Evolutionary conservation across 2,888 invertebrate genomes (phyloP), one percentile per base, ranked within the genome.

Genomic region (Phasia obesa): DNA sequence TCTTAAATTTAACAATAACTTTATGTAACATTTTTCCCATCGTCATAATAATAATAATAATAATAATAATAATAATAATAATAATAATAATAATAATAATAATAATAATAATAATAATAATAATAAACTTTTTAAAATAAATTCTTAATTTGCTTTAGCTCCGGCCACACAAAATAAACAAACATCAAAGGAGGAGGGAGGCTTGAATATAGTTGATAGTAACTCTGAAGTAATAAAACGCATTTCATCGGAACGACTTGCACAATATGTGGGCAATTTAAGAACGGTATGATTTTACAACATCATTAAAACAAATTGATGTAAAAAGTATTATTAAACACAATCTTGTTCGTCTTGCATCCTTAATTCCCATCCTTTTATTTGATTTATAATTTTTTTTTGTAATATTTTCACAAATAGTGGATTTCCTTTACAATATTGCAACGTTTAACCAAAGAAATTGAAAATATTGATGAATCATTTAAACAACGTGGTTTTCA

Each of bases 351-450:
- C 25, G 44, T 49, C 19, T 23, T 35, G 2, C 38, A 13, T 17
- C n/a, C n/a, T n/a, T n/a, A n/a, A n/a, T n/a, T 59, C 19, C 57
- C n/a, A 17, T 65, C 38, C 7, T n/a, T 15, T 47, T 13, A 15
- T 44, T 42, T 53, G 2, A 25, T 55, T 19, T 0, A n/a, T 71
- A 2, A 19, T 55, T 38, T 27, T 13, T 27, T 55, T 9, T 35
- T 35, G 35, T 35, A 49, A 53, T n/a, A 59, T 69, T 71, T 47
- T 11, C 27, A 51, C 31, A 71, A 78, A 65, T 91, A 96, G 96
- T 98, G 97, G 97, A 93, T 97, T 85, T 96, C 96, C 79, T 94
- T 94, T 86, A 97, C 97, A 4, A 95, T 98, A 85, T 92, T 98
- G 79, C 93, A 94, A 88, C 94, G 96, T 31, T 91, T 98, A 69